Conservation (phyloP, 1,140 invertebrate genomes). For the Ptiloglossa arizonensis region DNA sequence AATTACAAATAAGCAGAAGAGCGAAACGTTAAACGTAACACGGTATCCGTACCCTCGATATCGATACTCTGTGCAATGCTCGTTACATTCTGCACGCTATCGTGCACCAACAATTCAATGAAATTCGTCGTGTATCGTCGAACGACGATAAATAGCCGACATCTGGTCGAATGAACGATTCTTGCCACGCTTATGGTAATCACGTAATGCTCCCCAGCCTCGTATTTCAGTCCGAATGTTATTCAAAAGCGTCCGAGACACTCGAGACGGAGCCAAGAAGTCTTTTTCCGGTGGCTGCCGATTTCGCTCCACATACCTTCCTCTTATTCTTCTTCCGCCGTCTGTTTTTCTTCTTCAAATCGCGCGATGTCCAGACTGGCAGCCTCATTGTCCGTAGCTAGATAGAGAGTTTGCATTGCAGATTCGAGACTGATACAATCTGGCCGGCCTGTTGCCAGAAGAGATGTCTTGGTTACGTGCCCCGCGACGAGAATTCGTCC, state of each 20-base stretch:
- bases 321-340: conserved; percentile 4
- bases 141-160: conserved; percentile 43
- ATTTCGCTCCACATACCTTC: conserved; percentile 40
- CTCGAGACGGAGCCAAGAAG: conserved; percentile 31
- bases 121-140: conserved; percentile 11
- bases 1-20: background rate
- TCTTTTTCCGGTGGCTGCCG: conserved; percentile 14
- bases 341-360: conserved; percentile 37
- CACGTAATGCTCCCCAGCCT: conserved; percentile 32
- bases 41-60: background rate
- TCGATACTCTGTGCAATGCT: background rate
- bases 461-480: conserved; percentile 22
- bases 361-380: conserved; percentile 47
- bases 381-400: conserved; percentile 50
- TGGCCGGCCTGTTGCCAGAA: conserved; percentile 48
- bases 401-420: conserved; percentile 66
- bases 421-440: conserved; percentile 59
- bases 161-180: conserved; percentile 38
- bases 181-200: conserved; percentile 64
- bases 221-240: conserved; percentile 13
- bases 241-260: conserved; percentile 19
- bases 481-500: conserved; percentile 43
- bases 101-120: conserved; percentile 19
- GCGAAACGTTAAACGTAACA: background rate
- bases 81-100: background rate